Evolutionary conservation across 2,113 vertebrate species (phyloP), one percentile per base, ranked within the genome.

Genomic region (Rhinolophus ferrumequinum): DNA sequence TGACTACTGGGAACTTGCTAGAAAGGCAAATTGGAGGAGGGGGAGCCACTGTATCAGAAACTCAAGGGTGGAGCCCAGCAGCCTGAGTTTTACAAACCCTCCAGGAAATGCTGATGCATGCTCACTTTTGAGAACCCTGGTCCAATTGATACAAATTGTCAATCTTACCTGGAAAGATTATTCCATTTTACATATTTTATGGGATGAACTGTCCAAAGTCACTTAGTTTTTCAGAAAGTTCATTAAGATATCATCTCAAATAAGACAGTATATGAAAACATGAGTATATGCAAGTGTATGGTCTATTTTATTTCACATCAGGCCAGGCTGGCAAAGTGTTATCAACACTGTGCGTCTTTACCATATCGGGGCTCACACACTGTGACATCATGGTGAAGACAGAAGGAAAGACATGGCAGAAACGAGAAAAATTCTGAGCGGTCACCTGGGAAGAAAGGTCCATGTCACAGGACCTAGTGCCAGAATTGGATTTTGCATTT

Each of bases 361-460:
- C 47, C 47, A 13, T 50, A 50, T 50, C 47, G 47, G 47, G 47
- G 47, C 47, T n/a, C 28, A 3, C 28, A 16, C 22, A 5, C 1
- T 9, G 30, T 18, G 4, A 1, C 9, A 1, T 33, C 56, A 6
- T 0, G 0, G 56, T 14, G 35, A 19, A 44, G 33, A 35, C 41
- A 50, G 18, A 44, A 35, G 50, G 47, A 50, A 5, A 19, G 3
- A 44, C 16, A 4, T 2, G 19, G 30, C 47, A 33, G 26, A 10
- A 24, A 30, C 11, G 11, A 13, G 14, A 18, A 26, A 2, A 13
- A 3, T 8, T 0, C 33, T 1, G 3, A 44, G 30, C 14, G 0
- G 26, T 6, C 54, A 21, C 3, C 0, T 8, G 41, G 54, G 75
- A 47, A 44, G 21, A 16, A 5, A 8, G 18, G 54, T 3, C 41